phyloP scores from a whole-genome alignment of 2,113 vertebrate genomes.

The Scolopax mira region DNA sequence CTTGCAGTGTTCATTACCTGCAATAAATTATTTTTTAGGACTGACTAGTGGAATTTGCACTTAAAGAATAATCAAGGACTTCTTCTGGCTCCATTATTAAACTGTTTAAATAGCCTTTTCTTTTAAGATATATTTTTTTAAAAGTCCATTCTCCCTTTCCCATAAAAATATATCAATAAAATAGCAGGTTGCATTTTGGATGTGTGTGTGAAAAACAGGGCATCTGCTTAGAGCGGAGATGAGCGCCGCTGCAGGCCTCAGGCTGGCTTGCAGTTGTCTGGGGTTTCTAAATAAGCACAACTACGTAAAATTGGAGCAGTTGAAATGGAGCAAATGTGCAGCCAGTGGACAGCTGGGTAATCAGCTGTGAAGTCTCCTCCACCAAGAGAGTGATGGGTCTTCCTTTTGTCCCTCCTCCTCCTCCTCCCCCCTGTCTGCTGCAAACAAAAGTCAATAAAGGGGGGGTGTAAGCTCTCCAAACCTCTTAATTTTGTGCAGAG shows the following conservation, averaged over 20 bases:
- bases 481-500: background rate
- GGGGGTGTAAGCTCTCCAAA: background rate
- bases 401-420: background rate
- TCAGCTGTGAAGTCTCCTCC: background rate
- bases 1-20: constrained; percentile 40
- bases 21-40: constrained; percentile 49
- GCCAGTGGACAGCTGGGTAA: background rate
- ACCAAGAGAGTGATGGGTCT: background rate
- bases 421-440: background rate
- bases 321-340: constrained; percentile 10
- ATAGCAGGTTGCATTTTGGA: background rate
- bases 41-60: constrained; percentile 16
- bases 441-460: background rate
- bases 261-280: background rate
- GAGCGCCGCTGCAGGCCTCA: background rate
- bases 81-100: background rate
- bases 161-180: background rate
- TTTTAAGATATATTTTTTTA: background rate
- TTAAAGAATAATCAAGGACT: constrained; percentile 24
- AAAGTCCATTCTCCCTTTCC: background rate
- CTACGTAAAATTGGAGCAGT: background rate
- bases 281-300: constrained; percentile 29
- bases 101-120: background rate
- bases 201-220: background rate
- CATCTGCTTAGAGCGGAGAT: background rate